Evolutionary conservation across 2,888 invertebrate species (phyloP), one percentile per base, ranked within the genome.

Genomic region (Hemithea aestivaria): DNA sequence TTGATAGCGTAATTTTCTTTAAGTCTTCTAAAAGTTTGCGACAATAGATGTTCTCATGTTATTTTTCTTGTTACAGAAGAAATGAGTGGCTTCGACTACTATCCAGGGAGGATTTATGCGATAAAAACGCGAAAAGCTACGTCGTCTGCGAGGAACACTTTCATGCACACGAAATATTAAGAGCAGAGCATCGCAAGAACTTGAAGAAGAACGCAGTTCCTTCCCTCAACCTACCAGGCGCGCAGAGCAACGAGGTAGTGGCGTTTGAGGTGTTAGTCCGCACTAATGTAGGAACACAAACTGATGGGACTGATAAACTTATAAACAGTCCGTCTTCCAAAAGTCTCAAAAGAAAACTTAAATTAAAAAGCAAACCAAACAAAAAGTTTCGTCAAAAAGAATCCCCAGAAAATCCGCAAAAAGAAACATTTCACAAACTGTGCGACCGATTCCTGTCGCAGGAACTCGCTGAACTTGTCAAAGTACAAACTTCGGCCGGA

Each of bases 71-170:
- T 24, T 26, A n/a, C 27, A 41, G 41, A 20, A 25, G 36, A 1
- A 16, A 11, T 2, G 9, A 27, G 12, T 53, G 56, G 51, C 34
- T 47, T 8, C 22, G 29, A 8, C 36, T 35, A 7, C 28, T 52
- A 24, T 41, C 30, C 1, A 35, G 6, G 6, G 33, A 29, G 20
- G 35, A 35, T 29, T 27, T 33, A 8, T 7, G 20, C n/a, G 6
- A 7, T 16, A 43, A 35, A 27, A 38, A 38, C 20, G 28, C 37
- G 6, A 35, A 38, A 27, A 42, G 41, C 29, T 42, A 42, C 33
- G 41, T 42, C 9, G 34, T 59, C 3, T 59, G 59, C 40, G 49
- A 54, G 27, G 31, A 30, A 24, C 59, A 60, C 35, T 59, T 58
- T 25, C 44, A 49, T 5, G 11, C 25, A 0, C 28, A 34, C n/a